phyloP scores from a whole-genome alignment of 2,113 vertebrate genomes.

The Coptodon bakossiorum region DNA sequence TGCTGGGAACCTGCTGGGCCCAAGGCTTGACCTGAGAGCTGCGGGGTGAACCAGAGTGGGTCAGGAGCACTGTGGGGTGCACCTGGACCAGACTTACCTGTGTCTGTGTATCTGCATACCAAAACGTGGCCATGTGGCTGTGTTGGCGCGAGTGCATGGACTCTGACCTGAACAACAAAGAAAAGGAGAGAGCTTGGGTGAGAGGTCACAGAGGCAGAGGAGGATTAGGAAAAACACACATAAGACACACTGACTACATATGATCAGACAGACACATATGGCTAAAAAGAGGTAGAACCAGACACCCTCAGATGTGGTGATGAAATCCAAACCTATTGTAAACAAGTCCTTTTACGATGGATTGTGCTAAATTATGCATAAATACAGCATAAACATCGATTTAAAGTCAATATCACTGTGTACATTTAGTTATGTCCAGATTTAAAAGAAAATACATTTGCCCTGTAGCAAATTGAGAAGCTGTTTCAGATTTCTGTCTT shows the following conservation, averaged over 20 bases:
- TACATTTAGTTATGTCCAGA: not conserved
- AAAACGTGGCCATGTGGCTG: constrained; percentile 43
- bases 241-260: constrained; percentile 54
- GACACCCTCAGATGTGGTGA: constrained; percentile 33
- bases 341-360: not conserved
- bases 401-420: not conserved
- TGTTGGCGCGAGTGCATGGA: constrained; percentile 36
- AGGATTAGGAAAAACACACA: constrained; percentile 55
- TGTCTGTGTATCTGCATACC: constrained; percentile 58
- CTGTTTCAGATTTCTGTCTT: constrained; percentile 1
- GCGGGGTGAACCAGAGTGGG: constrained; percentile 39
- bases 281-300: constrained; percentile 56
- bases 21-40: constrained; percentile 61
- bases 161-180: constrained; percentile 73
- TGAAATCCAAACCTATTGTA: constrained; percentile 36
- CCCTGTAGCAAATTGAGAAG: constrained; percentile 13
- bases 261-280: constrained; percentile 56
- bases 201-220: constrained; percentile 61
- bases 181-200: constrained; percentile 49
- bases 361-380: not conserved
- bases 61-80: constrained; percentile 56
- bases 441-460: not conserved
- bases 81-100: constrained; percentile 67
- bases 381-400: not conserved
- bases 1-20: constrained; percentile 61